Conservation (phyloP, 2,797 vertebrate genomes). For the Uromys caudimaculatus region DNA sequence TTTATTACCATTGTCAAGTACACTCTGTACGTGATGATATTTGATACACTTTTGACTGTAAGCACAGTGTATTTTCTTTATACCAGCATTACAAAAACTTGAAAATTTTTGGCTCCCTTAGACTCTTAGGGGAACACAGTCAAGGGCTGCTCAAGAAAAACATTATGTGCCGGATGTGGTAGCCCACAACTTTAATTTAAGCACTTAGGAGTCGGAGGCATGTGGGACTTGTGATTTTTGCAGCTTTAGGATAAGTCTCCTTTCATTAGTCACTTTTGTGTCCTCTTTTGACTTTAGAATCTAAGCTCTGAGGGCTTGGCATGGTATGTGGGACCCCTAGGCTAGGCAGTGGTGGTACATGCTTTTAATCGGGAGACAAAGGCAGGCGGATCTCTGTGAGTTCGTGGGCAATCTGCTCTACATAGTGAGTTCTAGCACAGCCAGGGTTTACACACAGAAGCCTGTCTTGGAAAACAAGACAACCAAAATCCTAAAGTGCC, state of each 20-base stretch:
- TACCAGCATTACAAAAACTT: neutral
- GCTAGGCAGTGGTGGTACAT: neutral
- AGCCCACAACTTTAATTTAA: neutral
- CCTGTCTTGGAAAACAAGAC: neutral
- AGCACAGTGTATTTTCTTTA: neutral
- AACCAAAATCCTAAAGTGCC: neutral
- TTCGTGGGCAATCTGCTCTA: neutral
- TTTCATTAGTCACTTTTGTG: neutral
- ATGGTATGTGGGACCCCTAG: neutral
- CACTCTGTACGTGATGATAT: neutral
- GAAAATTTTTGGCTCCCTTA: neutral
- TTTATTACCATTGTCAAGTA: neutral
- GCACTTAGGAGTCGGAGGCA: neutral
- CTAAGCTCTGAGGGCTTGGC: constrained; percentile 21
- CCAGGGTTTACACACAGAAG: neutral
- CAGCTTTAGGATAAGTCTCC: neutral
- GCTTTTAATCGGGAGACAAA: neutral
- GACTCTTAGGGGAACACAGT: neutral
- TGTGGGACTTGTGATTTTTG: neutral
- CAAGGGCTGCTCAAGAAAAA: neutral
- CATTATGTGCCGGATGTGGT: neutral
- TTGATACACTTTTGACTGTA: neutral
- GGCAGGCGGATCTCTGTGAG: neutral
- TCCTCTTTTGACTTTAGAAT: constrained; percentile 13
- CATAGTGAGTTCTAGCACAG: neutral